Conservation (phyloP, 2,888 invertebrate species). For the Pyrocoelia pectoralis region DNA sequence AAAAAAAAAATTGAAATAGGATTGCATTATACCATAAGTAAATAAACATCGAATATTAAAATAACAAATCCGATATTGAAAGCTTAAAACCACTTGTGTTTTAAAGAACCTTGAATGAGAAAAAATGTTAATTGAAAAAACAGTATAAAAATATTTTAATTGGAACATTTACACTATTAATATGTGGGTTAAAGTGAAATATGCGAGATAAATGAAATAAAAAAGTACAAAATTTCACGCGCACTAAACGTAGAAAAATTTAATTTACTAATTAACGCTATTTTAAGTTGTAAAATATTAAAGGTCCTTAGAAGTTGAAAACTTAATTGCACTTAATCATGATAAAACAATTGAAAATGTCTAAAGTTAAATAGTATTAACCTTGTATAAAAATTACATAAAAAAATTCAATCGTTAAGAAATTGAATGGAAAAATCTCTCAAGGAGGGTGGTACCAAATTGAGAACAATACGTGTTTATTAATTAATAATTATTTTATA, state of each 20-base stretch:
- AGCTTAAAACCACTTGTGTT: conserved; percentile 30
- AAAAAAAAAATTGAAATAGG: neutral
- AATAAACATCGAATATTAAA: conserved; percentile 19
- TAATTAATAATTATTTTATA: too few species aligned
- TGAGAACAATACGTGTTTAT: too few species aligned
- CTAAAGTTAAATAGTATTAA: conserved; percentile 11
- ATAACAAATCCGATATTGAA: conserved; percentile 27
- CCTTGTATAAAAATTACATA: conserved; percentile 8
- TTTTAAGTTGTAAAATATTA: neutral
- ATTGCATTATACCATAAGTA: conserved; percentile 13
- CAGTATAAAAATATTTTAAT: conserved; percentile 19
- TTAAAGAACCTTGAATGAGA: conserved; percentile 21
- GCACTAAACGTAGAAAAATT: neutral
- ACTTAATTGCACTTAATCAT: conserved; percentile 24
- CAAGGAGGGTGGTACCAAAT: too few species aligned
- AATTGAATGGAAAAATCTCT: neutral
- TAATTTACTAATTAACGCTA: neutral
- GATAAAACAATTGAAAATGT: conserved; percentile 23
- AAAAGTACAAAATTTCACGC: conserved; percentile 1
- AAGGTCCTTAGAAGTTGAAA: conserved; percentile 16
- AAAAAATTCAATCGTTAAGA: neutral
- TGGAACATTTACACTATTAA: conserved; percentile 12
- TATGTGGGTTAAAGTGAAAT: conserved; percentile 13
- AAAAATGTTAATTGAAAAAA: conserved; percentile 24
- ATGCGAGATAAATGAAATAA: conserved; percentile 8